Conservation (phyloP, 1,140 invertebrate species). For the Agraylea sexmaculata region DNA sequence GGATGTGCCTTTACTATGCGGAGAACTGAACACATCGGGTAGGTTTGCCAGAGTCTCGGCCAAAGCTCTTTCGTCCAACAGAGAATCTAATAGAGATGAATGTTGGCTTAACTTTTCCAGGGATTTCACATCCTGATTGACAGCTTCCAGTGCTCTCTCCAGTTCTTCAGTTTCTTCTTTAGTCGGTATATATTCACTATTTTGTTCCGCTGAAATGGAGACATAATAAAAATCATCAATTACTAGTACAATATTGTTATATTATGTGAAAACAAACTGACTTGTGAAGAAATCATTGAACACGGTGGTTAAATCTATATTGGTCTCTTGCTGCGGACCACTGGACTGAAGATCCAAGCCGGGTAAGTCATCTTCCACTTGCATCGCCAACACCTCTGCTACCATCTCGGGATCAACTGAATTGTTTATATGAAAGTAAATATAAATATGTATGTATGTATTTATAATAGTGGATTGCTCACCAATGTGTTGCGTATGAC, state of each 20-base stretch:
- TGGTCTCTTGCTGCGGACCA: constrained; percentile 12
- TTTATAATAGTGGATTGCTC: constrained; percentile 9
- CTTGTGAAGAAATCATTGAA: constrained; percentile 20
- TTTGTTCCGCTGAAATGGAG: constrained; percentile 50
- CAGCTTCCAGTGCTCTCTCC: constrained; percentile 69
- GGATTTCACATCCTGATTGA: constrained; percentile 65
- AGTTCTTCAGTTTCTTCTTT: constrained; percentile 74
- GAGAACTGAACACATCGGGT: constrained; percentile 19
- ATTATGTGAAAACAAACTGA: no score
- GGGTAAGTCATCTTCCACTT: constrained; percentile 12
- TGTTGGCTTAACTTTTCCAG: constrained; percentile 54
- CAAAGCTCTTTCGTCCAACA: constrained; percentile 16
- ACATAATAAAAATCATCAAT: constrained; percentile 22
- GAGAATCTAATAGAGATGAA: constrained; percentile 10
- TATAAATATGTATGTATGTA: constrained; percentile 1
- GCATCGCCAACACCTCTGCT: constrained; percentile 18
- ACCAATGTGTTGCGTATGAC: constrained; percentile 25
- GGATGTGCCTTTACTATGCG: no score
- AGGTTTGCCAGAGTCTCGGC: constrained; percentile 18
- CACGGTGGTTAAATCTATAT: constrained; percentile 19
- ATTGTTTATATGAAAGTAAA: not conserved
- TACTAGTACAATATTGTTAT: not conserved
- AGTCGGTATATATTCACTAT: constrained; percentile 55
- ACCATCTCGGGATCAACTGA: constrained; percentile 17
- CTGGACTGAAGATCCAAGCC: constrained; percentile 7